A percentile compares a stretch with the other conserved stretches of the same genome.
These are phyloP conservation scores for Petrosia ficiformis DNA, from an alignment of 37 sponge, comb jelly and placozoan genomes.

Conservation along the genomic window DNA sequence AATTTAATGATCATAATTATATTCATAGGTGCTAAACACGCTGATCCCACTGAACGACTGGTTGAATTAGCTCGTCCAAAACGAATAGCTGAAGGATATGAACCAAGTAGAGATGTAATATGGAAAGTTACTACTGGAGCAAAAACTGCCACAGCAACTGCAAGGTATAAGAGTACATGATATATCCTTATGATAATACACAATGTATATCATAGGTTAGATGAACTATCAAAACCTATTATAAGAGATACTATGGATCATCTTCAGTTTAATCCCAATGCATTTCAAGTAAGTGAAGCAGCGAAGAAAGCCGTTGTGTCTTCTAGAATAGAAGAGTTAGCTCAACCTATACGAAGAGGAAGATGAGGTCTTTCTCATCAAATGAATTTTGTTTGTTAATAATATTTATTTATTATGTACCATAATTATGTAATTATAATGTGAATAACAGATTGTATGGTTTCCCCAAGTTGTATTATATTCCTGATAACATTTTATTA, in stretches of 20 bases:
- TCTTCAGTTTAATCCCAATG: slow-evolving; percentile 95
- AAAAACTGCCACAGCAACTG: slow-evolving; percentile 67
- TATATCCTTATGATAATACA: background rate
- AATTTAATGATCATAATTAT: background rate
- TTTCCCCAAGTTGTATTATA: too few relatives aligned
- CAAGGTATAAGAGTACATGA: slow-evolving; percentile 15
- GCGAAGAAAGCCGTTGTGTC: slow-evolving; percentile 87
- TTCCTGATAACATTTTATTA: slow-evolving; percentile 81
- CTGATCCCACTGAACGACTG: slow-evolving; percentile 61
- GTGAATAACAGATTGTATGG: background rate
- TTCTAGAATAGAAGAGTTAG: slow-evolving; percentile 80
- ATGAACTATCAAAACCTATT: slow-evolving; percentile 85
- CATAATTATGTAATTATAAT: background rate
- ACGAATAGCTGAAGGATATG: slow-evolving; percentile 77
- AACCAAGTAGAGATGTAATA: slow-evolving; percentile 58
- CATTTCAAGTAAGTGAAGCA: slow-evolving; percentile 78
- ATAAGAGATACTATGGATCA: slow-evolving; percentile 93
- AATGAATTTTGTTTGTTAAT: too few relatives aligned
- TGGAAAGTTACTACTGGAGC: slow-evolving; percentile 76
- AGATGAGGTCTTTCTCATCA: background rate
- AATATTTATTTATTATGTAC: too few relatives aligned
- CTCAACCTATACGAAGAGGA: slow-evolving; percentile 78
- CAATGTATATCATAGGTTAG: slow-evolving; percentile 51
- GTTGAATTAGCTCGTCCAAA: slow-evolving; percentile 75
- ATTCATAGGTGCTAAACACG: slow-evolving; percentile 42